Evolutionary conservation across 2,797 vertebrate species (phyloP).

Genomic region (Borostomias antarcticus): DNA sequence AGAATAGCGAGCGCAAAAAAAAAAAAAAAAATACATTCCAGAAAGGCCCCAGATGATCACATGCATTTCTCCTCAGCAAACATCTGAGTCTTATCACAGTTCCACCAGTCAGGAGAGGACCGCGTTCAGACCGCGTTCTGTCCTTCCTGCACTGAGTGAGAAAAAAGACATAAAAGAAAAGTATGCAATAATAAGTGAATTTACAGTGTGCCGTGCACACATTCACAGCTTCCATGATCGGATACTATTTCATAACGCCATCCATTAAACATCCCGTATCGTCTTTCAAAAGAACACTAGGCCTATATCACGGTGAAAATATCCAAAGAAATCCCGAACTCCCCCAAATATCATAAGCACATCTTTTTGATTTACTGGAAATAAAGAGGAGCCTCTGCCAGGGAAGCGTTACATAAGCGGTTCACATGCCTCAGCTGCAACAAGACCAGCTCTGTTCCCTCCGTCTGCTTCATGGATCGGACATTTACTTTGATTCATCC

Average conservation of each 20-base stretch:
- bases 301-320: slow-evolving; percentile 6
- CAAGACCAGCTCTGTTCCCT: slow-evolving; percentile 21
- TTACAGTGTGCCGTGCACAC: slow-evolving; percentile 46
- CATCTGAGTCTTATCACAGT: slow-evolving; percentile 48
- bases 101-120: slow-evolving; percentile 40
- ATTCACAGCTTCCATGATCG: slow-evolving; percentile 33
- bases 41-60: slow-evolving; percentile 30
- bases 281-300: slow-evolving; percentile 14
- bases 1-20: slow-evolving; percentile 20
- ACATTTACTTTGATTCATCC: slow-evolving; percentile 42
- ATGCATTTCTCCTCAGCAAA: slow-evolving; percentile 41
- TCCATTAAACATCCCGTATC: slow-evolving; percentile 15
- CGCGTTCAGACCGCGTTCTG: slow-evolving; percentile 56
- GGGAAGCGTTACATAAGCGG: slow-evolving; percentile 24
- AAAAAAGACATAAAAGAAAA: slow-evolving; percentile 54
- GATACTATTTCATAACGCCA: slow-evolving; percentile 34
- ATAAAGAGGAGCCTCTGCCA: slow-evolving; percentile 31
- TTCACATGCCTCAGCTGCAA: slow-evolving; percentile 33
- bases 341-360: slow-evolving; percentile 10
- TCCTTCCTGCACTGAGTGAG: slow-evolving; percentile 38
- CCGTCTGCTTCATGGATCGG: slow-evolving; percentile 20
- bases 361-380: slow-evolving; percentile 35
- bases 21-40: slow-evolving; percentile 42
- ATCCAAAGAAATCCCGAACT: slow-evolving; percentile 17
- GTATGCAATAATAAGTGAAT: slow-evolving; percentile 35